Evolutionary conservation across 2,113 vertebrate species (phyloP).

Genomic region (Alaudala cheleensis): DNA sequence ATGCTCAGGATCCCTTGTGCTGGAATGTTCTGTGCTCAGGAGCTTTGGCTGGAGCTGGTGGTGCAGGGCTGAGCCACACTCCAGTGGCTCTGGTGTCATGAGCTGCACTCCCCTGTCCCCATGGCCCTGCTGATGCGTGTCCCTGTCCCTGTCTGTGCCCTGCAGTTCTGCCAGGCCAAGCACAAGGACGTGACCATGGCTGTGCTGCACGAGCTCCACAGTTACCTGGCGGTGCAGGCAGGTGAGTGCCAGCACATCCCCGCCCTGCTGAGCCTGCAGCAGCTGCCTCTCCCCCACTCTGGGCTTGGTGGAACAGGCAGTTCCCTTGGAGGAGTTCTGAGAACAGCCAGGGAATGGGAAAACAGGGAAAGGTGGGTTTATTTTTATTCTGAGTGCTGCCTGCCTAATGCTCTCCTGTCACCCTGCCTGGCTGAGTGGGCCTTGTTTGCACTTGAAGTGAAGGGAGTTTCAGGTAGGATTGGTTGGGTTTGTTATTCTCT

Average conservation of each 20-base stretch:
- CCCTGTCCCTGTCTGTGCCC: conserved; percentile 9
- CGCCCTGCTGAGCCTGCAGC: background rate
- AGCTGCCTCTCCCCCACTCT: background rate
- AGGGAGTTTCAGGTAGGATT: background rate
- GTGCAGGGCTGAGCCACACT: background rate
- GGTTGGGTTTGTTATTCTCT: background rate
- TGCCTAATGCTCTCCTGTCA: background rate
- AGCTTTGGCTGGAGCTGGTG: background rate
- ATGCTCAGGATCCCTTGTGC: background rate
- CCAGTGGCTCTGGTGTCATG: background rate
- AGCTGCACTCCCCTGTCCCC: background rate
- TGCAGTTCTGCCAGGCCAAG: conserved; percentile 78
- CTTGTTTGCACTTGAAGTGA: background rate
- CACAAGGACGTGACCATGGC: conserved; percentile 71
- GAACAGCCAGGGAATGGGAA: background rate
- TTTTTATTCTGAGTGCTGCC: conserved; percentile 2
- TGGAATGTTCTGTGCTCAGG: background rate
- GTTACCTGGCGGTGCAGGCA: conserved; percentile 77
- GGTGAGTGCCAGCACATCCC: conserved; percentile 65
- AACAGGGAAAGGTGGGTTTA: background rate
- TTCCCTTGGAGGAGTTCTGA: background rate
- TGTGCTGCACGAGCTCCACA: conserved; percentile 77
- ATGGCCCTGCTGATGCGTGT: background rate
- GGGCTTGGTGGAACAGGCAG: background rate
- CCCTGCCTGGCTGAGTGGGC: background rate